Conservation (phyloP, 1,140 invertebrate species). For the Hyles vespertilio region DNA sequence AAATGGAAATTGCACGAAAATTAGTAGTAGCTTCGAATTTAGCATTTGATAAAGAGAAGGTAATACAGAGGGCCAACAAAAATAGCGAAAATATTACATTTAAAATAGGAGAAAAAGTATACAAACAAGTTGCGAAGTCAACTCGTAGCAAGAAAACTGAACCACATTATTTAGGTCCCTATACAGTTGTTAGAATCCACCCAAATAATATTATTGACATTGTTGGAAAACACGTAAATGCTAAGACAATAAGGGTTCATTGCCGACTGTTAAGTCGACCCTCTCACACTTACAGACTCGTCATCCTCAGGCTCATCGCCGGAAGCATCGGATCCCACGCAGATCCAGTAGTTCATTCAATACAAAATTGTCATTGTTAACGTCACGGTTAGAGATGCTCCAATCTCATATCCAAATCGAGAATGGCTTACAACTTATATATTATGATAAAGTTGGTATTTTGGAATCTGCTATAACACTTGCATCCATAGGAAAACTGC, state of each 20-base stretch:
- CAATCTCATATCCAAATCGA: too few species aligned
- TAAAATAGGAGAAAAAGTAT: slow-evolving; percentile 29
- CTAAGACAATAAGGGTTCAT: slow-evolving; percentile 28
- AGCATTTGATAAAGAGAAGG: slow-evolving; percentile 17
- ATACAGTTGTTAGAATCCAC: slow-evolving; percentile 28
- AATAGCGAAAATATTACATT: slow-evolving; percentile 3
- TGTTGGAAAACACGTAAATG: slow-evolving; percentile 26
- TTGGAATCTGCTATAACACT: too few species aligned
- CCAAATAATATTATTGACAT: slow-evolving; percentile 33
- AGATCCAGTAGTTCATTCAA: too few species aligned
- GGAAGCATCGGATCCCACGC: too few species aligned
- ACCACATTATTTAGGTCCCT: slow-evolving; percentile 28
- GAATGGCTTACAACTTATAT: too few species aligned
- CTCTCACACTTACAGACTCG: slow-evolving; percentile 23
- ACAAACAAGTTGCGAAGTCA: slow-evolving; percentile 33
- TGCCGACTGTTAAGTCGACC: slow-evolving; percentile 27
- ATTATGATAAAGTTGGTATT: too few species aligned
- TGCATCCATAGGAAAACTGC: too few species aligned
- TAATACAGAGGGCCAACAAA: slow-evolving; percentile 21
- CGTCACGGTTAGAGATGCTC: too few species aligned
- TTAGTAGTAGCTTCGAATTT: slow-evolving; percentile 15
- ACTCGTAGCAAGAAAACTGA: slow-evolving; percentile 28
- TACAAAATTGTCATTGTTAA: too few species aligned
- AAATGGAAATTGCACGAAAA: slow-evolving; percentile 27
- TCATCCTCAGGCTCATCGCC: slow-evolving; percentile 14